A percentile compares a stretch with the other conserved stretches of the same genome.
Conservation (phyloP, 2,113 vertebrate genomes). For the Equus quagga region DNA sequence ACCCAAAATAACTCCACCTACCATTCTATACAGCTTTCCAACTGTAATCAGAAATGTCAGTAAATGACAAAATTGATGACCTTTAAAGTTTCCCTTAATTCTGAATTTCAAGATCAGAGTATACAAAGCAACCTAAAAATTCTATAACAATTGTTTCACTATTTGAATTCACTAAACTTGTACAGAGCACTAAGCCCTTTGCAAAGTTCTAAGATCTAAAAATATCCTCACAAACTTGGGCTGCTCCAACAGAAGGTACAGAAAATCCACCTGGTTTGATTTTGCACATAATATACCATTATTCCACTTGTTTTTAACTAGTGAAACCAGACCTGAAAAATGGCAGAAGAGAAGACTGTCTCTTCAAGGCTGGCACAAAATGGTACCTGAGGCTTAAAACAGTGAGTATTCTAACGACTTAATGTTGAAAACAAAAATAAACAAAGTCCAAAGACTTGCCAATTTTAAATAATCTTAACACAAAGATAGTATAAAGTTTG, state of each 20-base stretch:
- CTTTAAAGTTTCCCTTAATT: conserved; percentile 12
- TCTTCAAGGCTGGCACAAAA: background rate
- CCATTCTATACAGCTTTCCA: background rate
- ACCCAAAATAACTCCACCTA: background rate
- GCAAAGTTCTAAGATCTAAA: conserved; percentile 48
- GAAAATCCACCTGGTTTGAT: conserved; percentile 5
- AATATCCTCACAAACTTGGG: background rate
- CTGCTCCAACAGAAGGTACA: background rate
- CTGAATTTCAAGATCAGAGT: conserved; percentile 19
- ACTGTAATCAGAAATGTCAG: background rate
- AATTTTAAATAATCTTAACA: background rate
- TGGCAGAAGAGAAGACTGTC: background rate
- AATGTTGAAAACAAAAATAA: conserved; percentile 15
- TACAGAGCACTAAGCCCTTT: background rate
- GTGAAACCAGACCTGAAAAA: background rate
- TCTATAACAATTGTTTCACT: background rate
- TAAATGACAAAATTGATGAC: background rate
- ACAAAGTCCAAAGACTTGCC: background rate
- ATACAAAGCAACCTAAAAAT: conserved; percentile 32
- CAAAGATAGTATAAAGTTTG: background rate
- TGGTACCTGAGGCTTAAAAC: background rate
- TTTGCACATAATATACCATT: background rate
- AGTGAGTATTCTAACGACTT: background rate
- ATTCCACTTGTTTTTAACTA: conserved; percentile 43
- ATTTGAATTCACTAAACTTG: background rate